These are phyloP conservation scores for Seira ritae DNA, from an alignment of 2,888 invertebrate species.

Conservation along the genomic window DNA sequence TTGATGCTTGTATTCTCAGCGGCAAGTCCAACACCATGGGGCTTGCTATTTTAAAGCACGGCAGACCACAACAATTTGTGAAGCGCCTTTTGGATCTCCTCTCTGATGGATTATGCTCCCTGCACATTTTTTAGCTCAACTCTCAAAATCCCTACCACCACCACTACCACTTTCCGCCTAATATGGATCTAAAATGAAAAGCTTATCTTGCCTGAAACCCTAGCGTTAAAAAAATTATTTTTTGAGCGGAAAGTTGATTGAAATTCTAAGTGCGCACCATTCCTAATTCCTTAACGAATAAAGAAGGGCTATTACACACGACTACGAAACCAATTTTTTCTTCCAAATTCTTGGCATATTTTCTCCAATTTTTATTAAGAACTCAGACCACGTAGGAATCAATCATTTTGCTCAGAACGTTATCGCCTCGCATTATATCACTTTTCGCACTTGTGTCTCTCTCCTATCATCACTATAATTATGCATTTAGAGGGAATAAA, in stretches of 20 bases:
- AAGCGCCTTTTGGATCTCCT: constrained; percentile 1
- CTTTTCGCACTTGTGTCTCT: constrained; percentile 4
- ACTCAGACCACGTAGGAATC: constrained; percentile 21
- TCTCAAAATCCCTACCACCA: no score
- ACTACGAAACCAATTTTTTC: neutral
- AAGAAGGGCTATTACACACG: neutral
- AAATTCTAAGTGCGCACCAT: constrained; percentile 26
- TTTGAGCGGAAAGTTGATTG: constrained; percentile 13
- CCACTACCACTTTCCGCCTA: neutral
- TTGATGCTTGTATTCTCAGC: constrained; percentile 4
- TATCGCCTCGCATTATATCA: constrained; percentile 33
- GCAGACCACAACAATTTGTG: constrained; percentile 7
- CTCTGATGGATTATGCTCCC: neutral
- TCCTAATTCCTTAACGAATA: neutral
- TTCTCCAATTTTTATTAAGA: constrained; percentile 27
- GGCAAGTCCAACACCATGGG: constrained; percentile 38
- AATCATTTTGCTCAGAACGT: constrained; percentile 29
- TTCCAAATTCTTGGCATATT: constrained; percentile 34
- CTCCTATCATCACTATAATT: constrained; percentile 4
- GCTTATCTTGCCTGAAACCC: neutral
- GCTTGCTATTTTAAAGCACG: constrained; percentile 47
- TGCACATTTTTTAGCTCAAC: neutral
- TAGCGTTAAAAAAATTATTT: neutral
- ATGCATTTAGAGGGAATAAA: constrained; percentile 22
- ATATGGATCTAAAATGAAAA: neutral